Evolutionary conservation across 2,888 invertebrate species (phyloP), one percentile per base, ranked within the genome.

Genomic region (Eulithis prunata): DNA sequence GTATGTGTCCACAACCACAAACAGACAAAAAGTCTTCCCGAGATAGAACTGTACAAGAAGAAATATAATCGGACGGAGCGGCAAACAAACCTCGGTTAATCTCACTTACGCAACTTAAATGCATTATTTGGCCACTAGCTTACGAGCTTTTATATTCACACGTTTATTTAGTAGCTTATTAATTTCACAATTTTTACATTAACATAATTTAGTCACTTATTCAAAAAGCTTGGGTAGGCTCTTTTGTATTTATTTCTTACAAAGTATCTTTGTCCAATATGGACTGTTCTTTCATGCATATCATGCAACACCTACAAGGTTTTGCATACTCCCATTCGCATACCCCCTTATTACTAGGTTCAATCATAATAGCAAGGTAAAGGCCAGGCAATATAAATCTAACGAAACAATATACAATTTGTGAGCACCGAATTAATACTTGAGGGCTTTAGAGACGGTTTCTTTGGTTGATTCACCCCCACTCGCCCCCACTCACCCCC

Each of bases 71-170:
- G 86, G 87, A 86, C 85, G 84, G 85, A 86, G 79, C 75, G 78
- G 77, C 79, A 74, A 77, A 77, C 77, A 54, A 63, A 68, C 62
- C 32, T 76, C 76, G 76, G 71, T 74, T 74, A 76, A 80, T 79
- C 85, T 87, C 84, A 86, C 83, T 85, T 75, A 76, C 69, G 78
- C 75, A 72, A 78, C 79, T 80, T 89, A 89, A 89, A 89, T 89
- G 89, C 89, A 89, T 82, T 81, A 80, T 77, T 77, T 77, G 79
- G 77, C 84, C 79, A 74, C 59, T 32, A 64, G 78, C 65, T 66
- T 57, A 14, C 12, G 46, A 55, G 12, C 13, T 21, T 11, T 1
- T 43, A 21, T n/a, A 49, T 0, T 28, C 13, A 13, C 45, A 21
- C n/a, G 28, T 54, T 47, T 13, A 28, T 43, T 32, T 41, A 51